Base-by-base conservation (phyloP, 2,113 vertebrate genomes). In the Uria lomvia region DNA sequence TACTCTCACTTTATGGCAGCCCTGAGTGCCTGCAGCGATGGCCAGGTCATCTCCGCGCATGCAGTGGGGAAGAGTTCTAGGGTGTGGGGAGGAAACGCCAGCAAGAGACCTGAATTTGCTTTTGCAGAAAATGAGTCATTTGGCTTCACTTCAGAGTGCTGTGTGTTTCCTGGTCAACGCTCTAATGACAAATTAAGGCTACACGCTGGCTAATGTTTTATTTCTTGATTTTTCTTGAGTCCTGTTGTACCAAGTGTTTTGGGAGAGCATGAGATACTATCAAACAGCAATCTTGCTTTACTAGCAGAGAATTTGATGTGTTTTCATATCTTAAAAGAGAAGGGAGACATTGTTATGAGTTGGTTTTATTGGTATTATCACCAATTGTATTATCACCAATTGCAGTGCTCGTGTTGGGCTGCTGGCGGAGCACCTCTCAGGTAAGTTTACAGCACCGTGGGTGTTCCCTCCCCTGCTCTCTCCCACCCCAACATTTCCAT, bases 101-200 rank as follows among this genome's bases (percentile, higher is more conserved):
- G 42, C 20, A 23, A 26, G 30, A 65, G 58, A 26, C 6, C 26
- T 60, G 49, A 49, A 56, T 67, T 71, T 67, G 12, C 47, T 91
- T 40, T 55, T 92, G 16, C 47, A 11, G 11, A 85, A 91, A 85
- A 78, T 94, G 73, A 95, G 62, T 93, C 66, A 93, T 86, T 92
- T 22, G 30, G 58, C 77, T 82, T 65, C 38, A 42, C 53, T 90
- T 79, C 36, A 43, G 62, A 70, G 58, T 8, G 26, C 60, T 94
- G 47, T 36, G 42, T 78, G 36, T 67, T 90, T 90, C 30, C 36
- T 50, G 27, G 12, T 43, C 23, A 5, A n/a, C 0, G 0, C 34
- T 82, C 13, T 38, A 53, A 76, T 9, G 17, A 45, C 8, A 36
- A 56, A 53, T 29, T 79, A 70, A 34, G 15, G 58, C 30, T 52